Evolutionary conservation across 1,140 invertebrate species (phyloP), one percentile per base, ranked within the genome.

Genomic region (Coptotermes formosanus): DNA sequence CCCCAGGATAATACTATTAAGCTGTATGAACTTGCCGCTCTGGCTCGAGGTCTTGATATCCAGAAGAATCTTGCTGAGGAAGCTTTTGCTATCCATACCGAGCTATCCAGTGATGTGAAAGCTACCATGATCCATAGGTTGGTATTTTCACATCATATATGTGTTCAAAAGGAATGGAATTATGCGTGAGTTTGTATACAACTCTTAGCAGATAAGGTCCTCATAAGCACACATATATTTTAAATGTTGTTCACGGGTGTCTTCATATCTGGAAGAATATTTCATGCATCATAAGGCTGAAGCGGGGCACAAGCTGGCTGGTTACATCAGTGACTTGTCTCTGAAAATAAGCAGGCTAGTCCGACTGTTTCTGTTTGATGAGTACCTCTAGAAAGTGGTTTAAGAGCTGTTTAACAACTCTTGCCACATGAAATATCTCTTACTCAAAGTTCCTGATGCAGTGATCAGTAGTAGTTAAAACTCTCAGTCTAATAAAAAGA

Each of bases 331-430:
- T 38, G 95, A 96, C 90, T 91, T 97, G 87, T 95, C 59, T 89
- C 89, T 32, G 88, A 88, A 84, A 91, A 93, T 87, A 91, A 90
- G 11, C 94, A 95, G 87, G 90, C 92, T 85, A 93, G 95, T 8
- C 90, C 96, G 82, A 21, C 88, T 96, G 87, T 96, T 93, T 89
- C 88, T 97, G 83, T 96, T 96, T 89, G 95, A 97, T 90, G 95
- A 96, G 89, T 95, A 96, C 88, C 92, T 97, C 87, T 91, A 95
- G 88, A 95, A 95, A 89, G 43, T 32, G 11, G n/a, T 86, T 30
- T 84, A 84, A 84, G 64, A 75, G 7, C 52, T 55, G 52, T 75
- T n/a, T 11, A 75, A 25, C 64, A 75, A 11, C 25, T 30, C 8
- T 11, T 75, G 64, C 9, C 9, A 75, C 25, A 1, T 75, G 7